phyloP scores from a whole-genome alignment of 2,888 invertebrate species.

The Lasioglossum morio region DNA sequence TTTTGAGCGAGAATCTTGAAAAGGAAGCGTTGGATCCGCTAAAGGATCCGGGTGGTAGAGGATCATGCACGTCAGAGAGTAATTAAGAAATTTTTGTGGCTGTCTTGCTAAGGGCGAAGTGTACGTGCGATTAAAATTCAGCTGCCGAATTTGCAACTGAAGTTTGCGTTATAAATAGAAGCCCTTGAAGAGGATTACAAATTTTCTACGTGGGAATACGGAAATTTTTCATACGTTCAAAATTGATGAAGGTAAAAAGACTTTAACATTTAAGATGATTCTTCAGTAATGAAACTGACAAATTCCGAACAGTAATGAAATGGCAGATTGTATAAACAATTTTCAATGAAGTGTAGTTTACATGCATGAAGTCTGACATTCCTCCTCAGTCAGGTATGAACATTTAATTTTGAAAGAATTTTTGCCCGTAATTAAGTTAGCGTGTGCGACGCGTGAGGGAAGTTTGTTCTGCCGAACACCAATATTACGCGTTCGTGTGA shows the following conservation, averaged over 20 bases:
- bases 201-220: not conserved
- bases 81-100: constrained; percentile 41
- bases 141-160: not conserved
- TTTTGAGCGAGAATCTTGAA: not conserved
- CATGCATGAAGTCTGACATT: not conserved
- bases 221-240: not conserved
- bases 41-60: not conserved
- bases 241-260: no score
- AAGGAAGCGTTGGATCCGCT: constrained; percentile 1
- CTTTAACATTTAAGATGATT: not conserved
- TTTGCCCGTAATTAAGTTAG: not conserved
- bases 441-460: not conserved
- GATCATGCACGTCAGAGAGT: constrained; percentile 21
- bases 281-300: not conserved
- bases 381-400: not conserved
- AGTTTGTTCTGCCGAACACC: not conserved
- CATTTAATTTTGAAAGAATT: not conserved
- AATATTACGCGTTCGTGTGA: not conserved
- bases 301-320: no score
- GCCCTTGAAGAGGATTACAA: not conserved
- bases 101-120: constrained; percentile 3
- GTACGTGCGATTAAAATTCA: constrained; percentile 27
- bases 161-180: no score
- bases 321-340: not conserved
- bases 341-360: not conserved